These are phyloP conservation scores for Ariopsis seemanni DNA, from an alignment of 2,113 vertebrate species.

Conservation along the genomic window DNA sequence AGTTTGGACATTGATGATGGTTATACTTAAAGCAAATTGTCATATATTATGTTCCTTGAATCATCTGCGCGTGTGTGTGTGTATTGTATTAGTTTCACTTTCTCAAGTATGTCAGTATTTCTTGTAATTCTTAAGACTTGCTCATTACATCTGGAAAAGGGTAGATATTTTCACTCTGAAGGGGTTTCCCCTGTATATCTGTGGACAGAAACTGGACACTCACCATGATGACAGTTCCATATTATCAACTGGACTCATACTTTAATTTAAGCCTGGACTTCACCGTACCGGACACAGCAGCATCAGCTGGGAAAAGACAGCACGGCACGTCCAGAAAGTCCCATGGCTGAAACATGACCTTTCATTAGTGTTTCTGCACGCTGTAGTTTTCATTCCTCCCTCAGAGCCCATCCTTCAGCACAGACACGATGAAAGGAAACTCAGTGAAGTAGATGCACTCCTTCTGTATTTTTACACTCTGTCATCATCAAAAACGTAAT, in stretches of 20 bases:
- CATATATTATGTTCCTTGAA: background rate
- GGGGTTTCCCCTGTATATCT: background rate
- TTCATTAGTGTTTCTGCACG: background rate
- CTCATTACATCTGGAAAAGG: background rate
- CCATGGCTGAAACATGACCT: background rate
- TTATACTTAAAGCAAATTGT: background rate
- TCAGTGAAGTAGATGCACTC: background rate
- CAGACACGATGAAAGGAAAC: background rate
- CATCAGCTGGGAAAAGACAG: background rate
- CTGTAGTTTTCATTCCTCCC: background rate
- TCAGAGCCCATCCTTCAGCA: background rate
- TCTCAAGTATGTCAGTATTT: background rate
- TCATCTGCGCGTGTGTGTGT: background rate
- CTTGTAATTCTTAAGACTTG: background rate
- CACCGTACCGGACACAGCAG: slow-evolving; percentile 21
- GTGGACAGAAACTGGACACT: slow-evolving; percentile 55
- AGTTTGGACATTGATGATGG: background rate
- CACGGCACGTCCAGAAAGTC: slow-evolving; percentile 29
- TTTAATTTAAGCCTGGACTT: slow-evolving; percentile 66
- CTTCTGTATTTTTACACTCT: too few species aligned
- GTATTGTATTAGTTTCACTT: background rate
- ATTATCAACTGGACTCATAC: slow-evolving; percentile 45
- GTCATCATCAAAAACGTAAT: background rate
- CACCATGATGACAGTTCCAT: slow-evolving; percentile 56
- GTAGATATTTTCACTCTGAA: background rate